Percentiles rank a stretch among this genome's conserved stretches.
phyloP scores from a whole-genome alignment of 1,140 invertebrate species.

The Drosophila auraria region DNA sequence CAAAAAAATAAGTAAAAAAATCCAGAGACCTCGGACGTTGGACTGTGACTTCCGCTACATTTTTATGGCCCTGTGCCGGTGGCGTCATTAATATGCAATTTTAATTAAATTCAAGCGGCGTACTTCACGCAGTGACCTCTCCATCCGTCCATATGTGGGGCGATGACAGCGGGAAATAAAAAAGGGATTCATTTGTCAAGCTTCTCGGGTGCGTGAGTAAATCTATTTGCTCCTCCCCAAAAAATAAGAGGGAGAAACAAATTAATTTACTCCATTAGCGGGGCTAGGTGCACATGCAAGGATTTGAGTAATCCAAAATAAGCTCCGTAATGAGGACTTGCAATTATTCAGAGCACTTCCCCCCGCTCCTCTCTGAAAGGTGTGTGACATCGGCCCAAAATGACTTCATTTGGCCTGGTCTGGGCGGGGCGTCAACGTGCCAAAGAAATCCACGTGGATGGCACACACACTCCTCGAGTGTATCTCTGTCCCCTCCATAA shows the following conservation, averaged over 20 bases:
- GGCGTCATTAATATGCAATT: slow-evolving; percentile 81
- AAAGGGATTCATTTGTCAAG: slow-evolving; percentile 67
- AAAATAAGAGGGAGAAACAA: not conserved
- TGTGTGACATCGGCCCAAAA: slow-evolving; percentile 52
- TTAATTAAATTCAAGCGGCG: slow-evolving; percentile 71
- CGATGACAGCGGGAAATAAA: slow-evolving; percentile 75
- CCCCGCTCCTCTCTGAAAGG: slow-evolving; percentile 1
- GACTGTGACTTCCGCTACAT: slow-evolving; percentile 46
- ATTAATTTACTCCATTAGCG: slow-evolving; percentile 49
- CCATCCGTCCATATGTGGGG: slow-evolving; percentile 12
- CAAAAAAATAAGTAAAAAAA: slow-evolving; percentile 16
- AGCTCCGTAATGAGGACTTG: slow-evolving; percentile 27
- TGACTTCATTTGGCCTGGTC: slow-evolving; percentile 42
- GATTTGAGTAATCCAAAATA: slow-evolving; percentile 46
- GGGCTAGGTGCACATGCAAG: slow-evolving; percentile 44
- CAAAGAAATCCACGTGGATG: slow-evolving; percentile 25
- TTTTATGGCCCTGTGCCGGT: slow-evolving; percentile 52
- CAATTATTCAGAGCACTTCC: slow-evolving; percentile 33
- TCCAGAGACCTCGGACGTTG: slow-evolving; percentile 43
- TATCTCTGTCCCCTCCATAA: slow-evolving; percentile 18
- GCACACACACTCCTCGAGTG: slow-evolving; percentile 21
- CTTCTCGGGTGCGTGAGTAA: slow-evolving; percentile 42
- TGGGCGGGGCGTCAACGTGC: slow-evolving; percentile 32
- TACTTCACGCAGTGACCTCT: slow-evolving; percentile 30
- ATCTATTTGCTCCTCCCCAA: slow-evolving; percentile 15